Evolutionary conservation across 2,888 invertebrate species (phyloP).

Genomic region (Ophion obscuratus): DNA sequence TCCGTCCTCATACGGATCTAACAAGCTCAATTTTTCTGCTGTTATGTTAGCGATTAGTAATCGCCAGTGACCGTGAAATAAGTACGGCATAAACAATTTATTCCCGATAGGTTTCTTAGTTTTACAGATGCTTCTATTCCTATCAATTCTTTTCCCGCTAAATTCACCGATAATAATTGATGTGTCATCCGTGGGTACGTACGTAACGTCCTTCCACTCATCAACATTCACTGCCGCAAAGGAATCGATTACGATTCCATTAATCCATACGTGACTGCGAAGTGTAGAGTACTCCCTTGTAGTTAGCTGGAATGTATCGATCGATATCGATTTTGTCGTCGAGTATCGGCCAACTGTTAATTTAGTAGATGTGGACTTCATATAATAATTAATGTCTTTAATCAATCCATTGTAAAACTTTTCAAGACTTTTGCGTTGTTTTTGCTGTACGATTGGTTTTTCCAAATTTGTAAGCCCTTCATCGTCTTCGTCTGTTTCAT

Average conservation of each 20-base stretch:
- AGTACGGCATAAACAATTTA: too few relatives aligned
- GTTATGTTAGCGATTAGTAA: too few relatives aligned
- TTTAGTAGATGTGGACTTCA: conserved; percentile 23
- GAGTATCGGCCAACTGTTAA: conserved; percentile 38
- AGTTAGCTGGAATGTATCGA: conserved; percentile 16
- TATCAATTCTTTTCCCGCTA: too few relatives aligned
- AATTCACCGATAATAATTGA: too few relatives aligned
- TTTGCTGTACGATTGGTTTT: neutral
- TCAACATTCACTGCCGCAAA: conserved; percentile 26
- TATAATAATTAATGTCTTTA: conserved; percentile 52
- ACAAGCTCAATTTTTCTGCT: too few relatives aligned
- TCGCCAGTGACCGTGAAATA: too few relatives aligned
- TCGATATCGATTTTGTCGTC: neutral
- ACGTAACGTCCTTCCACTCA: neutral
- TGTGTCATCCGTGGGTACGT: too few relatives aligned
- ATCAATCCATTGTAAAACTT: conserved; percentile 44
- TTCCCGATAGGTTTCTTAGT: too few relatives aligned
- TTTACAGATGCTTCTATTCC: too few relatives aligned
- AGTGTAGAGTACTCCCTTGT: conserved; percentile 33
- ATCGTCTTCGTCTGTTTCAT: neutral
- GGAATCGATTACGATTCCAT: conserved; percentile 29
- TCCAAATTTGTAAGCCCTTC: neutral
- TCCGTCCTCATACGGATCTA: too few relatives aligned
- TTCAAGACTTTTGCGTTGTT: neutral
- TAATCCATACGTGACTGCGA: conserved; percentile 23